phyloP scores from a whole-genome alignment of 2,888 invertebrate genomes.

The Apodemia zela region DNA sequence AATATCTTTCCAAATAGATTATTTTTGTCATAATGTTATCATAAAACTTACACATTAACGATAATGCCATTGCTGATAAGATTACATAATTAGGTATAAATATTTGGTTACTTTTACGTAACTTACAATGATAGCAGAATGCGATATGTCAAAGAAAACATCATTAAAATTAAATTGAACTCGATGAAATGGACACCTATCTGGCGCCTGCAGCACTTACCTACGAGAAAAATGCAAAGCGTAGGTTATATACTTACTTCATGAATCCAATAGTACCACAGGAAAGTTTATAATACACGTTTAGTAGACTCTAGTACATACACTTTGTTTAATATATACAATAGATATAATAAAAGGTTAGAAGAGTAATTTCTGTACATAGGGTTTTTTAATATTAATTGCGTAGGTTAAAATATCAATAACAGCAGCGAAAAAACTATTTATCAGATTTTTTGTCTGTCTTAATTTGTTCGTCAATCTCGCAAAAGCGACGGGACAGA shows the following conservation, averaged over 20 bases:
- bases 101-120: conserved; percentile 2
- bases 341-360: no score
- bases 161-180: not conserved
- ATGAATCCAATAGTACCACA: no score
- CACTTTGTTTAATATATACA: no score
- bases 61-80: conserved; percentile 1
- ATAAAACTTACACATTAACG: conserved; percentile 11
- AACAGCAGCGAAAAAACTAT: no score
- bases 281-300: no score
- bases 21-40: conserved; percentile 15
- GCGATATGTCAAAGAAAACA: not conserved
- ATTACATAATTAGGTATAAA: conserved; percentile 7
- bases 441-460: no score
- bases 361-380: no score
- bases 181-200: not conserved
- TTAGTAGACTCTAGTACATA: no score
- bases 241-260: not conserved
- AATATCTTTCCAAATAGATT: not conserved
- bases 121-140: conserved; percentile 4
- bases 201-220: conserved; percentile 4
- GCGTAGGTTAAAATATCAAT: no score
- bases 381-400: no score
- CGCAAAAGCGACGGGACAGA: no score
- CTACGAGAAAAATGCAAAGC: conserved; percentile 1
- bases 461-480: no score